phyloP scores from a whole-genome alignment of 2,797 vertebrate genomes.

The Bucorvus abyssinicus region DNA sequence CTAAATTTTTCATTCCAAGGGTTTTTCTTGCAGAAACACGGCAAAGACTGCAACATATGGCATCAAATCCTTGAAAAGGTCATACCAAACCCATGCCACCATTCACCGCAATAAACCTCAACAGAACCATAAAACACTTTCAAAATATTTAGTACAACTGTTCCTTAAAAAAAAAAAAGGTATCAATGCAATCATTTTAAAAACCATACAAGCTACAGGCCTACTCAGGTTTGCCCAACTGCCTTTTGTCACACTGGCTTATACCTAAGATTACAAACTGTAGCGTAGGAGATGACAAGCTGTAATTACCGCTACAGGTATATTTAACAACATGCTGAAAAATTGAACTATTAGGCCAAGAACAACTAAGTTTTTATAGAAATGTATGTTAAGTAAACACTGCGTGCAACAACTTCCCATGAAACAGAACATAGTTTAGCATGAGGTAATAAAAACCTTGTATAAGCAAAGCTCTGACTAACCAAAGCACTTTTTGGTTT shows the following conservation, averaged over 20 bases:
- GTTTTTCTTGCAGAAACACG: not conserved
- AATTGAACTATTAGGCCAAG: not conserved
- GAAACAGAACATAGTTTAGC: not conserved
- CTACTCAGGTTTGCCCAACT: not conserved
- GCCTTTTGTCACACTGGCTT: not conserved
- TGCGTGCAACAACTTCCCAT: not conserved
- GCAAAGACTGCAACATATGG: not conserved
- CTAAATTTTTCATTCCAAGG: not conserved
- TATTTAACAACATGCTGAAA: not conserved
- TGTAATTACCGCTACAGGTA: not conserved
- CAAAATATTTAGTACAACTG: not conserved
- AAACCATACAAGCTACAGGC: not conserved
- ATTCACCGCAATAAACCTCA: not conserved
- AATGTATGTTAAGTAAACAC: not conserved
- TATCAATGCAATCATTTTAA: not conserved
- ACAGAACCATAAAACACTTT: not conserved
- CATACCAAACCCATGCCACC: not conserved
- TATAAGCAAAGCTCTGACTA: not conserved
- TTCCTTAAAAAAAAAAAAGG: not conserved
- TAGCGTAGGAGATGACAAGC: not conserved
- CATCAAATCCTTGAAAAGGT: not conserved
- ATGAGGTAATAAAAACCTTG: not conserved
- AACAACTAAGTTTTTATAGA: not conserved
- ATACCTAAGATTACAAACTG: not conserved
- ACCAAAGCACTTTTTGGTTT: not conserved